phyloP scores from a whole-genome alignment of 2,797 vertebrate genomes.

The Rhadinocentrus ornatus region DNA sequence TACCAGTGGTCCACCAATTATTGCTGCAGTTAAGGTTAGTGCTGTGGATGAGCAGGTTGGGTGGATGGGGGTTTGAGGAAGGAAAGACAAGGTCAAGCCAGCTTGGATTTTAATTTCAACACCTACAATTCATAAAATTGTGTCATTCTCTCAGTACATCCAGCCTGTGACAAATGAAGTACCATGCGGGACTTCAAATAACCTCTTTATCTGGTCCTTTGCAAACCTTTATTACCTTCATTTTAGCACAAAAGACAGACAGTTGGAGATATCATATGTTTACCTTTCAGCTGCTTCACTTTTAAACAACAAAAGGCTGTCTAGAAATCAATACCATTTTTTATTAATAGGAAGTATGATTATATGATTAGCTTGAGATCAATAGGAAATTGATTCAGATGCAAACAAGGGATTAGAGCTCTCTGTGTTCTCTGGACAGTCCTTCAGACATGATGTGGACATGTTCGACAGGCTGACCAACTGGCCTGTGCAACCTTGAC shows the following conservation, averaged over 20 bases:
- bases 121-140: not conserved
- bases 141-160: not conserved
- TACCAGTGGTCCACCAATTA: constrained; percentile 58
- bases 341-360: constrained; percentile 75
- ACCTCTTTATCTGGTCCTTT: constrained; percentile 55
- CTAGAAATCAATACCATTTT: constrained; percentile 64
- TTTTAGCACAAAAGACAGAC: constrained; percentile 13
- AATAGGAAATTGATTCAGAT: constrained; percentile 76
- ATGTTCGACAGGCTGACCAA: constrained; percentile 70
- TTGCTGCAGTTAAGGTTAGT: constrained; percentile 65
- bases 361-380: constrained; percentile 78
- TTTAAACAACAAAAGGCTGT: constrained; percentile 52
- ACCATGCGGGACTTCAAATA: constrained; percentile 71
- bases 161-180: constrained; percentile 78
- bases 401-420: constrained; percentile 78
- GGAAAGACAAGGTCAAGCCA: constrained; percentile 55
- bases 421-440: constrained; percentile 62
- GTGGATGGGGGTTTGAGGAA: constrained; percentile 24
- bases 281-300: constrained; percentile 16
- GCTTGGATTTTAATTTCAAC: constrained; percentile 19
- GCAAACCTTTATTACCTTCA: constrained; percentile 45
- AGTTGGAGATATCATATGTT: constrained; percentile 32
- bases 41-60: constrained; percentile 55
- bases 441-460: constrained; percentile 65
- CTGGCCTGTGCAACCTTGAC: constrained; percentile 76